phyloP scores from a whole-genome alignment of 1,140 invertebrate genomes.

The Fopius arisanus region DNA sequence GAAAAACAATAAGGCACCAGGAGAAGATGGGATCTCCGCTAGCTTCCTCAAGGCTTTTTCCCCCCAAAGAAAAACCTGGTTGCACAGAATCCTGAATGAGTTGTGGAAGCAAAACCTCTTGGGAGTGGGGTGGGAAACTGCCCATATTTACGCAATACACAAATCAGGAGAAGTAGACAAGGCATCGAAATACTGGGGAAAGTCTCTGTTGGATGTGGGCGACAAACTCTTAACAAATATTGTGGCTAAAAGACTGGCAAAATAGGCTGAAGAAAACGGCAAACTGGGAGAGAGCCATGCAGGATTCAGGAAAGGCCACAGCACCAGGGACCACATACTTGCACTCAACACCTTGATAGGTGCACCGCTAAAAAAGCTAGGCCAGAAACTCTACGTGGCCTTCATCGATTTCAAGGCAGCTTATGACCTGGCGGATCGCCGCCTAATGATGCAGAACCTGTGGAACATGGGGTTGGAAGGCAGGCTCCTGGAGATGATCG shows the following conservation, averaged over 20 bases:
- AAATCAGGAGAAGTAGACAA: background rate
- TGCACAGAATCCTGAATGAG: background rate
- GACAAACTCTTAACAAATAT: background rate
- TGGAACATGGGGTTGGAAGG: background rate
- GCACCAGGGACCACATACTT: conserved; percentile 28
- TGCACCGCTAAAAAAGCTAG: background rate
- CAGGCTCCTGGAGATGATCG: background rate
- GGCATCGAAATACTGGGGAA: background rate
- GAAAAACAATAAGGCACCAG: too few relatives aligned
- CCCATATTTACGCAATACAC: background rate
- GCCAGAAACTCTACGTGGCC: background rate
- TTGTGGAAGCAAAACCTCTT: background rate
- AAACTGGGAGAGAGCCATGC: conserved; percentile 16
- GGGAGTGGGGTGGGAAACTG: background rate
- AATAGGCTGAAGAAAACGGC: background rate
- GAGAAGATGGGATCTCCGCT: background rate
- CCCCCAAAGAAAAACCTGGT: background rate
- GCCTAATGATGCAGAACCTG: background rate
- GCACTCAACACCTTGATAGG: conserved; percentile 1
- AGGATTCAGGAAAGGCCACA: conserved; percentile 15
- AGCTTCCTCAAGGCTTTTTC: background rate
- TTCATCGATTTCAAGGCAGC: conserved; percentile 17
- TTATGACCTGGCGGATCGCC: background rate
- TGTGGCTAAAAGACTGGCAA: background rate
- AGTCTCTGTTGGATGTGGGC: background rate